Evolutionary conservation across 2,113 vertebrate genomes (phyloP), one percentile per base, ranked within the genome.

Genomic region (Marcusenius ussheri): DNA sequence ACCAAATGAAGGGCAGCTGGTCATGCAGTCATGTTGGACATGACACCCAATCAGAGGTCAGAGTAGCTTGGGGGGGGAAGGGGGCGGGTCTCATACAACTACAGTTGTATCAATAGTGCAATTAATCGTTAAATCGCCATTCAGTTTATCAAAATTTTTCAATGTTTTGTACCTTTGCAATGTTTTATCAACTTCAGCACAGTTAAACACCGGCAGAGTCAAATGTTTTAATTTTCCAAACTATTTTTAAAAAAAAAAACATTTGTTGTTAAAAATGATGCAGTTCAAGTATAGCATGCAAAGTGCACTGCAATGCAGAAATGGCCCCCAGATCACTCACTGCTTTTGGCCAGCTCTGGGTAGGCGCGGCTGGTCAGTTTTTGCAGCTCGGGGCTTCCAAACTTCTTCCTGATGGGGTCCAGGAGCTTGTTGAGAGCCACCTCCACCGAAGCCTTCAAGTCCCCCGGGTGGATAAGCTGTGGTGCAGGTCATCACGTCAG

Each of bases 401-500:
- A 99, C 94, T 97, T 99, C 92, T 99, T 98, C 90, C 98, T 96
- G 94, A 99, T 98, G 50, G 98, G 98, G 47, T 98, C 97, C 89
- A 99, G 94, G 46, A 99, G 94, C 83, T 97, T 96, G 94, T 99
- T 98, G 53, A 99, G 93, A 21, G 97, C 96, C 1, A 95, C 95
- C 93, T 99, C 98, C 89, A 99, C 97, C 0, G 98, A 99, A 88
- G 96, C 97, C 94, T 99, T 99, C 91, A 99, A 93, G 94, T 99
- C 98, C 91, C 98, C 98, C 0, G 98, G 98, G 89, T 99, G 98
- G 89, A 99, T 94, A 0, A 93, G 51, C 98, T 99, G 91, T 19
- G 9, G 19, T 83, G 50, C 88, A 90, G 86, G 53, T 80, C 1
- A n/a, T 90, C 13, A 56, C 51, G 56, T 62, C n/a, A 45, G 86